Evolutionary conservation across 2,113 vertebrate genomes (phyloP), one percentile per base, ranked within the genome.

Genomic region (Xenus cinereus): DNA sequence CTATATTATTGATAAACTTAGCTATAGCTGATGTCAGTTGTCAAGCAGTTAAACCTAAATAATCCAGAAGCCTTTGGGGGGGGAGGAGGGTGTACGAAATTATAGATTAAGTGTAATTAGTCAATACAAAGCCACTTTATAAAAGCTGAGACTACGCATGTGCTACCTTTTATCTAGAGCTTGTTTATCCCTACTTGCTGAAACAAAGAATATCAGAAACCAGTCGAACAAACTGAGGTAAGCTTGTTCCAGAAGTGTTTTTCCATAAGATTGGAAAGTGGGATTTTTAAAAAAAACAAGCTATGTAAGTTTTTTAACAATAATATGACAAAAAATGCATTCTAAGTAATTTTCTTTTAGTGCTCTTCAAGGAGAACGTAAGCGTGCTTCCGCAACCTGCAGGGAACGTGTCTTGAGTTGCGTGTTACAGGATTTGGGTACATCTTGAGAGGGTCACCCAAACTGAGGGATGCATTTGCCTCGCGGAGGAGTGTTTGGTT

Each of bases 291-390:
- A 57, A 39, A 35, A 46, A 46, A 64, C 6, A 19, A 50, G 14
- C 16, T 54, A 7, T 2, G 0, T 43, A 15, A 26, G 8, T 53
- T 54, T 53, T 57, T 60, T 51, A 45, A 46, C 45, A 64, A 43
- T 43, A 54, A 72, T 33, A 39, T 45, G 64, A 77, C 53, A 45
- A 56, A 92, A 57, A 84, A 11, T 14, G 17, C 11, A 20, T 75
- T 78, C 10, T 7, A n/a, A 37, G 35, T 80, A 0, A 27, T 51
- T 79, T 63, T 68, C 14, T 51, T 75, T 37, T 51, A 14, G n/a
- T 33, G 30, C 3, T 3, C 10, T 68, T 68, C 5, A 3, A 22
- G 35, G 39, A 50, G 41, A 62, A 37, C 0, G 0, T 18, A 27
- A 75, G 35, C 10, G n/a, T 57, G 6, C 12, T 90, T 64, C n/a